Evolutionary conservation across 2,888 invertebrate species (phyloP), one percentile per base, ranked within the genome.

Genomic region (Drosophila suboccidentalis): DNA sequence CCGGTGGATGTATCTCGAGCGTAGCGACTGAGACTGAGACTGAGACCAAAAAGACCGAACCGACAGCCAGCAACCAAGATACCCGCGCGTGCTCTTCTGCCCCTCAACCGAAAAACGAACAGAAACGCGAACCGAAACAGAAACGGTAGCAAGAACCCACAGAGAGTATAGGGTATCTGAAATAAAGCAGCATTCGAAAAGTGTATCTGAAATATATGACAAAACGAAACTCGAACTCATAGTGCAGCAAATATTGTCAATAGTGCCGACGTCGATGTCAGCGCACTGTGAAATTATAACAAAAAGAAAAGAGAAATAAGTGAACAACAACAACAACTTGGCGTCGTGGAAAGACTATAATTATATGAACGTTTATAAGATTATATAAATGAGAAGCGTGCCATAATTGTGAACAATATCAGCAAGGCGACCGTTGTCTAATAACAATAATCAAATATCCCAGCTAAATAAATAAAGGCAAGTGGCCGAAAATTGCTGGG

Each of bases 1-100:
- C 91, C 90, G 91, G 90, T 92, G 92, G 92, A 91, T 91, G 90
- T 92, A 91, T 90, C 91, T 77, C 73, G 73, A 87, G 80, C 89
- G 87, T 81, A 71, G 82, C 86, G 79, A 81, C 80, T 73, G 86
- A 73, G 71, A 51, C 75, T 49, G 65, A 65, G 79, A 81, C 80
- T 73, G 86, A 73, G 71, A 51, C 75, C 51, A 67, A 65, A 53
- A 66, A 62, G 36, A 64, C 60, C 63, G 63, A 65, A 62, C 51
- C 64, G 65, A 39, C n/a, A n/a, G n/a, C 46, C 71, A 59, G 13
- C 44, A 66, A 70, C 38, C 47, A 69, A 61, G 36, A 59, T 61
- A 43, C 54, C 57, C 62, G 54, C 73, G 62, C 59, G 59, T 73
- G 55, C 67, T 36, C 44, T 47, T 39, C 46, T 15, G 43, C 58